Conservation (phyloP, 2,888 invertebrate genomes). For the Bruchidius siliquastri region DNA sequence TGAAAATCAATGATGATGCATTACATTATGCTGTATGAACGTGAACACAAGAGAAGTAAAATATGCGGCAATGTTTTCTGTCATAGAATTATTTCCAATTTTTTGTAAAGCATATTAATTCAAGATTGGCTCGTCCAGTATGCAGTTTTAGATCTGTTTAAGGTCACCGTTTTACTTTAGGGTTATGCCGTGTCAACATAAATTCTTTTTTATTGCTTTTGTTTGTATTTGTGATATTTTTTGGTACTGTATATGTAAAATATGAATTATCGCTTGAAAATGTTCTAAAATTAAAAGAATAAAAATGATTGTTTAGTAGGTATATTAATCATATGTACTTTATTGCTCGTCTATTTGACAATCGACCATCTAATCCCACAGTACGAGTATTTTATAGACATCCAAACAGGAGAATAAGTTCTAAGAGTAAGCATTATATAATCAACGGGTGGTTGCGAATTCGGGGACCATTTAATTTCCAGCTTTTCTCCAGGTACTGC, state of each 20-base stretch:
- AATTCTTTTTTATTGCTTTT: conserved; percentile 39
- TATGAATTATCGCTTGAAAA: conserved; percentile 50
- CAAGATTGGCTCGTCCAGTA: not conserved
- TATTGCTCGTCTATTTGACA: conserved; percentile 5
- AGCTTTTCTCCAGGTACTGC: too few species aligned
- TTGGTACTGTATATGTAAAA: conserved; percentile 61
- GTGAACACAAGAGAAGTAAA: not conserved
- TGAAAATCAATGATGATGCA: not conserved
- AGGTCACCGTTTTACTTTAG: conserved; percentile 7
- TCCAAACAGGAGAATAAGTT: too few species aligned
- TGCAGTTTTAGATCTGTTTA: not conserved
- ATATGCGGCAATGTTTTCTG: not conserved
- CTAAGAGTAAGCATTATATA: too few species aligned
- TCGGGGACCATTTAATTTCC: too few species aligned
- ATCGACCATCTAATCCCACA: too few species aligned
- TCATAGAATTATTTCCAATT: conserved; percentile 1
- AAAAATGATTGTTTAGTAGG: conserved; percentile 30
- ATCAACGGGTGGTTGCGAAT: too few species aligned
- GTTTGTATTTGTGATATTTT: conserved; percentile 50
- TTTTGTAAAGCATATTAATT: conserved; percentile 7
- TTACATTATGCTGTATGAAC: not conserved
- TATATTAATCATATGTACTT: conserved; percentile 14
- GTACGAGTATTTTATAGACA: too few species aligned
- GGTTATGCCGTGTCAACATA: conserved; percentile 30
- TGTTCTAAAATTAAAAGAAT: conserved; percentile 27